A percentile compares a stretch with the other conserved stretches of the same genome.
phyloP scores from a whole-genome alignment of 2,797 vertebrate species.

The Aphelocoma californica region DNA sequence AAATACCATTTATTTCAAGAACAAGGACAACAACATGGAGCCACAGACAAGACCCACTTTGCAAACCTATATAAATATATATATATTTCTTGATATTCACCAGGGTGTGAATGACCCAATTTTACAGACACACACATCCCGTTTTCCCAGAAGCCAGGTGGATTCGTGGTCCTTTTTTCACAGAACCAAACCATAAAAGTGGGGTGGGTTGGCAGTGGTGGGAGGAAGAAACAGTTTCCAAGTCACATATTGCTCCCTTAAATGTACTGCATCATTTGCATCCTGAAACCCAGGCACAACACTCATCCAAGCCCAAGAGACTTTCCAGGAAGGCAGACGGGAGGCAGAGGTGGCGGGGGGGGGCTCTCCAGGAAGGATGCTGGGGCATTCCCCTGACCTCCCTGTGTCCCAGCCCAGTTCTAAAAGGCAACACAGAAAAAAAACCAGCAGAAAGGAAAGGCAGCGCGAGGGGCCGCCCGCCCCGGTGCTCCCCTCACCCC shows the following conservation, averaged over 20 bases:
- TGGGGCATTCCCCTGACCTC: neutral
- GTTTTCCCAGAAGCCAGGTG: neutral
- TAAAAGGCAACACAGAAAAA: neutral
- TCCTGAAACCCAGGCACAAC: neutral
- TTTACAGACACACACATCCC: neutral
- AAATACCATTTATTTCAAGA: constrained; percentile 26
- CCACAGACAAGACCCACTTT: constrained; percentile 23
- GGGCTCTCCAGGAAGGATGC: neutral
- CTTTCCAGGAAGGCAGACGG: neutral
- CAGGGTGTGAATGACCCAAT: neutral
- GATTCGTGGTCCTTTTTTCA: neutral
- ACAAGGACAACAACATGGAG: constrained; percentile 17
- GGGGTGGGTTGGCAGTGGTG: neutral
- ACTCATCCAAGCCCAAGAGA: neutral
- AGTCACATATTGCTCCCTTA: neutral
- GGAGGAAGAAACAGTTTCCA: neutral
- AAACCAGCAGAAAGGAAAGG: neutral
- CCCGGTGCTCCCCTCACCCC: rapidly evolving
- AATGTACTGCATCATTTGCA: neutral
- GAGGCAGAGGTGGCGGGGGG: rapidly evolving
- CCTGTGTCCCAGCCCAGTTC: neutral
- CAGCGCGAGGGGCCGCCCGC: rapidly evolving
- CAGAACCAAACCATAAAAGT: neutral
- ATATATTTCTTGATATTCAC: neutral
- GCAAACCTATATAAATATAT: constrained; percentile 8